Base-by-base conservation (phyloP, 2,888 invertebrate species). In the Lissonota sp. region DNA sequence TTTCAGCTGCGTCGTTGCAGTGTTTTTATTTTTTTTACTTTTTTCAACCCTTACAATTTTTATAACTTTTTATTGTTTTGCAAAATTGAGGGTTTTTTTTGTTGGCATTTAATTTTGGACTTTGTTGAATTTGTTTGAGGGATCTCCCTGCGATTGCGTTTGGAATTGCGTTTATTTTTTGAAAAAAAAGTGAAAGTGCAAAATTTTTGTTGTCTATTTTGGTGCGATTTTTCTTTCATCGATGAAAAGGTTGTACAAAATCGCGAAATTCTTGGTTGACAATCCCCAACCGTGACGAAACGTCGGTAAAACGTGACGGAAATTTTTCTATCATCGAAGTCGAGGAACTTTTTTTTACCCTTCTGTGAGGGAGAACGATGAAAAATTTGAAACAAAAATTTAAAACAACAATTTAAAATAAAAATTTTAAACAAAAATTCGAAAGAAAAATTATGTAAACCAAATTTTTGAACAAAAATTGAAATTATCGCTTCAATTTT, bases 1-100 rank as follows among this genome's bases (percentile, higher is more conserved):
- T 44, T 71, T 80, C 76, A 77, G 71, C 74, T 64, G 72, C 75
- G 53, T 55, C 77, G 46, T 44, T 58, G 8, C 7, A 7, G n/a
- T 12, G 6, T 60, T 71, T 67, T 10, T 46, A 62, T 66, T 55
- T 57, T 39, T 67, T 26, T 63, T 58, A 7, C 8, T 26, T 16
- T 37, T 53, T 62, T 26, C 26, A 26, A 26, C 26, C 26, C 26
- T 26, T 3, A 26, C 1, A 26, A 26, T 26, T 26, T 26, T 26
- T 26, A 26, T 3, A 26, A 26, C 55, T 44, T 57, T 63, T 10
- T 37, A 16, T 26, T 26, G 26, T 26, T 26, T 26, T 26, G 26
- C 26, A 26, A 26, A 26, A 26, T 26, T 26, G 26, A 26, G 26
- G 26, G 26, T 26, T 26, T 26, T 3, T 26, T 26, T 26, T 26